These are phyloP conservation scores for Gobiocypris rarus DNA, from an alignment of 2,113 vertebrate genomes.

Conservation along the genomic window DNA sequence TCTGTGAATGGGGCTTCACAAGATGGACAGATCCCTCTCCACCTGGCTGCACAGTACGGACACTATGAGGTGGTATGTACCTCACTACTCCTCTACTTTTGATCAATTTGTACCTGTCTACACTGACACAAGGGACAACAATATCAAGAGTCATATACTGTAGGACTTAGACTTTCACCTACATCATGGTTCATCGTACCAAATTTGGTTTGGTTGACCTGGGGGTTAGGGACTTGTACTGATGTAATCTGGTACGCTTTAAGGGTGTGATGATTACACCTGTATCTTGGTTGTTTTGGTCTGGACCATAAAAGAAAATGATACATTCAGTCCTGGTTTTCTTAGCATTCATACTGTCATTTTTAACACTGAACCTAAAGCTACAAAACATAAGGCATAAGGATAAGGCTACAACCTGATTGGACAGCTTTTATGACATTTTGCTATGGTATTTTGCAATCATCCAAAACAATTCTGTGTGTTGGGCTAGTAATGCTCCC, in stretches of 20 bases:
- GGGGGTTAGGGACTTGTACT: background rate
- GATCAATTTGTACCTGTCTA: background rate
- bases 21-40: slow-evolving; percentile 93
- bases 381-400: no score
- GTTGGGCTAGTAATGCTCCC: background rate
- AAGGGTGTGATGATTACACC: no score
- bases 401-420: no score
- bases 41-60: slow-evolving; percentile 92
- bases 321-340: no score
- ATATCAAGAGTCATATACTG: background rate
- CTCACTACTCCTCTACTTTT: background rate
- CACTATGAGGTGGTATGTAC: slow-evolving; percentile 92
- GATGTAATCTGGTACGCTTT: background rate
- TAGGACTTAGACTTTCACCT: background rate
- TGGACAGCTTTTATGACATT: no score
- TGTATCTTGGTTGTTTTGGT: no score
- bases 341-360: no score
- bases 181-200: background rate
- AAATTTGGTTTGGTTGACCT: background rate
- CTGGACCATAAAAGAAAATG: no score
- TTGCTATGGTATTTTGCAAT: no score
- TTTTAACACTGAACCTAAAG: no score
- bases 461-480: no score
- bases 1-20: slow-evolving; percentile 86
- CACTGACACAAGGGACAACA: background rate